Evolutionary conservation across 1,140 invertebrate genomes (phyloP).

Genomic region (Monochamus saltuarius): DNA sequence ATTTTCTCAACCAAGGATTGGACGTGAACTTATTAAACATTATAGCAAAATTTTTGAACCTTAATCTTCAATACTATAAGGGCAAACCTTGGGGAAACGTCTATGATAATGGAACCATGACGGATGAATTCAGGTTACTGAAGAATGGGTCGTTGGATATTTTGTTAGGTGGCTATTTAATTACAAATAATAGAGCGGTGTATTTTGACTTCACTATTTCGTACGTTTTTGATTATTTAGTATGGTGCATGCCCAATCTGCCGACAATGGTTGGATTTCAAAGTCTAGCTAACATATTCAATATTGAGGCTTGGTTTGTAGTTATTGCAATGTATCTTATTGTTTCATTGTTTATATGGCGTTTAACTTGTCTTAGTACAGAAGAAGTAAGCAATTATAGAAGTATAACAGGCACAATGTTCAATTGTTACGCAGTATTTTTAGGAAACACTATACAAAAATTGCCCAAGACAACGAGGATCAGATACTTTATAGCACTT

Average conservation of each 20-base stretch:
- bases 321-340: constrained; percentile 4
- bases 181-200: not conserved
- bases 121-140: not conserved
- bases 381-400: not conserved
- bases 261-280: not conserved
- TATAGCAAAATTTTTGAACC: constrained; percentile 7
- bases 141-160: not conserved
- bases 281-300: constrained; percentile 2
- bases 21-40: constrained; percentile 15
- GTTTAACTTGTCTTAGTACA: constrained; percentile 2
- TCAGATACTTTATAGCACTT: constrained; percentile 6
- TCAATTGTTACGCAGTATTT: constrained; percentile 2
- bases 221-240: constrained; percentile 7
- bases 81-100: not conserved
- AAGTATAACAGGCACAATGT: not conserved
- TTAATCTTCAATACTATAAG: constrained; percentile 2
- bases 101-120: constrained; percentile 5
- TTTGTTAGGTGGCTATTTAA: constrained; percentile 5
- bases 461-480: not conserved
- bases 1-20: not conserved
- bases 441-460: constrained; percentile 1
- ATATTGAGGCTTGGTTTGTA: not conserved
- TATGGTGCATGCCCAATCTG: constrained; percentile 12
- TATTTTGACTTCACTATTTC: constrained; percentile 6
- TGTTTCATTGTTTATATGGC: constrained; percentile 1